These are phyloP conservation scores for Peromyscus eremicus DNA, from an alignment of 2,797 vertebrate genomes.

Conservation along the genomic window DNA sequence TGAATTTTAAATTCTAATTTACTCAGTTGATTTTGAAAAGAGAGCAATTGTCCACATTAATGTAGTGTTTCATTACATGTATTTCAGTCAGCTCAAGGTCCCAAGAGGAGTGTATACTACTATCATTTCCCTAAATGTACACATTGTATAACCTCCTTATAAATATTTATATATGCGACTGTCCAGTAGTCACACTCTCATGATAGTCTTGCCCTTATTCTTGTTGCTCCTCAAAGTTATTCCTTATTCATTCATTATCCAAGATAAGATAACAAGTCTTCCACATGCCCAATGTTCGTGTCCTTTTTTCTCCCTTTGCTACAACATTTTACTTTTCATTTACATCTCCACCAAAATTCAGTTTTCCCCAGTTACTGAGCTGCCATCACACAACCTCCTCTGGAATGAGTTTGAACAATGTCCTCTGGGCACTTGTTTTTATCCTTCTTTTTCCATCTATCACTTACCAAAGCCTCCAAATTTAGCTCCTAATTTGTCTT, in stretches of 20 bases:
- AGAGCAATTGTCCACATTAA: neutral
- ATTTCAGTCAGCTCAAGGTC: neutral
- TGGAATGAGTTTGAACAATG: no score
- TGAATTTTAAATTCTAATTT: neutral
- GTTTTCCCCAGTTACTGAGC: neutral
- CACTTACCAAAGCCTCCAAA: neutral
- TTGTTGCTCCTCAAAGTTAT: neutral
- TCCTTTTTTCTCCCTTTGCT: neutral
- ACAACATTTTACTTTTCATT: neutral
- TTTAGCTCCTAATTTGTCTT: neutral
- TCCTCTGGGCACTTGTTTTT: neutral
- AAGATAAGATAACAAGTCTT: neutral
- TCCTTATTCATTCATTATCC: neutral
- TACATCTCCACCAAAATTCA: neutral
- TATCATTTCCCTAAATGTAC: neutral
- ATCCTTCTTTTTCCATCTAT: neutral
- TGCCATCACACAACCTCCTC: neutral
- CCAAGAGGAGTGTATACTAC: neutral
- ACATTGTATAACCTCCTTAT: neutral
- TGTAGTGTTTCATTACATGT: neutral
- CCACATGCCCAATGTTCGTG: no score
- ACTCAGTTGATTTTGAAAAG: neutral
- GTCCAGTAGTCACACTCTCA: neutral
- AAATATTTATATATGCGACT: no score
- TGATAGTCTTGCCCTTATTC: neutral